Evolutionary conservation across 2,888 invertebrate genomes (phyloP).

Genomic region (Phyllotreta cruciferae): DNA sequence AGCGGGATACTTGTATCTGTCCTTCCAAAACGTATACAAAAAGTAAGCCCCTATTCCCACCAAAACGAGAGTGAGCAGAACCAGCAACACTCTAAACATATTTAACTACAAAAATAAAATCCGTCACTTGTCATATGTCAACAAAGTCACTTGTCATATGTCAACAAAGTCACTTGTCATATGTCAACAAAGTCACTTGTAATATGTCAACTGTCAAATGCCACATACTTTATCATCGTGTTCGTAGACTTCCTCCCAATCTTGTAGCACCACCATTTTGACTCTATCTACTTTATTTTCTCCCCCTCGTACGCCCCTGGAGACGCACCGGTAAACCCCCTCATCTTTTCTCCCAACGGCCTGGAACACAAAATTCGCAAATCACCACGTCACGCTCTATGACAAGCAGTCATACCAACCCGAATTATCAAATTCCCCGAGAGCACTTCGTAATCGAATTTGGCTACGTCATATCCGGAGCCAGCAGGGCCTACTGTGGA

Average conservation of each 20-base stretch:
- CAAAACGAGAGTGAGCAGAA: conserved; percentile 45
- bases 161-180: conserved; percentile 8
- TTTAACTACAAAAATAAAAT: conserved; percentile 47
- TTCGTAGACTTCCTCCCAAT: conserved; percentile 48
- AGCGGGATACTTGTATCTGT: conserved; percentile 47
- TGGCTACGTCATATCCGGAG: conserved; percentile 63
- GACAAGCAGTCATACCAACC: conserved; percentile 61
- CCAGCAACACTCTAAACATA: conserved; percentile 45
- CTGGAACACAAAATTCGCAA: conserved; percentile 38
- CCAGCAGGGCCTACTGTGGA: conserved; percentile 71
- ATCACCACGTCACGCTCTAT: background rate
- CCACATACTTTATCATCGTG: conserved; percentile 45
- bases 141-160: background rate
- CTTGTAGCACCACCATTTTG: conserved; percentile 67
- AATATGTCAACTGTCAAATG: background rate
- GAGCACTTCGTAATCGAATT: conserved; percentile 73
- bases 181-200: background rate
- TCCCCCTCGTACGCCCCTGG: conserved; percentile 63
- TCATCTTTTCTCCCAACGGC: conserved; percentile 60
- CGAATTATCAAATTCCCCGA: conserved; percentile 71
- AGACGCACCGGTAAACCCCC: conserved; percentile 71
- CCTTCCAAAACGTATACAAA: conserved; percentile 49
- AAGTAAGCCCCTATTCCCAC: conserved; percentile 46
- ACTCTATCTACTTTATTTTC: conserved; percentile 60
- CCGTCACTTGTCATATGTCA: background rate